A percentile compares a stretch with the other conserved stretches of the same genome.
Evolutionary conservation across 2,888 invertebrate species (phyloP).

Genomic region (Drosophila infuscata): DNA sequence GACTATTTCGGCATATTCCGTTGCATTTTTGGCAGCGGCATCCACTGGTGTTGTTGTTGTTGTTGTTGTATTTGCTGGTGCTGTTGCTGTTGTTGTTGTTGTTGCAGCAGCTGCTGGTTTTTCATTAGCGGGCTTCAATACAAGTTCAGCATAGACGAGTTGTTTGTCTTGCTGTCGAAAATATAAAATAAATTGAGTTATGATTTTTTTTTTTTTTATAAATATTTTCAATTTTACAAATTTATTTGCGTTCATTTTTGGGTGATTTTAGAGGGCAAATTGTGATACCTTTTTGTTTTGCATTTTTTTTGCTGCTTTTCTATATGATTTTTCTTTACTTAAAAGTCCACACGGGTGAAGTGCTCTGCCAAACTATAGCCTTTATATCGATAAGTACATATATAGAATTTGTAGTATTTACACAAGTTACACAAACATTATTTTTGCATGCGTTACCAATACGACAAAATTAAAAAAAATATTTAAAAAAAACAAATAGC

Average conservation of each 20-base stretch:
- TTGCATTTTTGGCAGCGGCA: constrained; percentile 87
- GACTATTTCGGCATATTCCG: constrained; percentile 93
- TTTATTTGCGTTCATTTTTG: background rate
- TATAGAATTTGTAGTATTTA: constrained; percentile 41
- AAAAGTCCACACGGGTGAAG: constrained; percentile 82
- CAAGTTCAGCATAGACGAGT: constrained; percentile 91
- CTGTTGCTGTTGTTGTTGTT: constrained; percentile 71
- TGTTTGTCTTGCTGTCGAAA: constrained; percentile 86
- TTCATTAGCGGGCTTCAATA: constrained; percentile 86
- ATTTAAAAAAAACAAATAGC: background rate
- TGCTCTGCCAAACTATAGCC: constrained; percentile 82
- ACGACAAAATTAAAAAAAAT: constrained; percentile 41
- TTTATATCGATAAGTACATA: constrained; percentile 44
- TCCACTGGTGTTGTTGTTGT: constrained; percentile 63
- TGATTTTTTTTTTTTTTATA: no score
- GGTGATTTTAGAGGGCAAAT: constrained; percentile 37
- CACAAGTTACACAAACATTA: constrained; percentile 48
- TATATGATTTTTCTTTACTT: constrained; percentile 59
- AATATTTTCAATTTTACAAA: background rate
- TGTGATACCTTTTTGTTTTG: constrained; percentile 57
- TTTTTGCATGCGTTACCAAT: constrained; percentile 59
- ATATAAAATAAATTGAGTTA: constrained; percentile 1
- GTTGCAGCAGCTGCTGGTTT: constrained; percentile 64
- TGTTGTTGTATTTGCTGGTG: constrained; percentile 26
- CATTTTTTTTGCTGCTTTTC: constrained; percentile 18